Evolutionary conservation across 2,113 vertebrate genomes (phyloP).

Genomic region (Boleophthalmus pectinirostris): DNA sequence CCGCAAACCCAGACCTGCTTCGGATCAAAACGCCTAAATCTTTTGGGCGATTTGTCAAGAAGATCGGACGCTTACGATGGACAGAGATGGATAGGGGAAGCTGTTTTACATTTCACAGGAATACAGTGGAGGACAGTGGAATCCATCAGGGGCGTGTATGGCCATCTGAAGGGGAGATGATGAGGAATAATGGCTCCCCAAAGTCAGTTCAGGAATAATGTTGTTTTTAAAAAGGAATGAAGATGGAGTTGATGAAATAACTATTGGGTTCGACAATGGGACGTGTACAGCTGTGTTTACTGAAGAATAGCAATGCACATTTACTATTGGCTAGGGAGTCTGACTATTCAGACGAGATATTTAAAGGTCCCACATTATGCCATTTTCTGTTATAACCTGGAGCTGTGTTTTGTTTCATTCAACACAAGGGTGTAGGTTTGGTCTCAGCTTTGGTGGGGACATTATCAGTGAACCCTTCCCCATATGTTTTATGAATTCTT

Average conservation of each 20-base stretch:
- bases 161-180: not conserved
- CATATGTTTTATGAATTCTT: too few species aligned
- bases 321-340: too few species aligned
- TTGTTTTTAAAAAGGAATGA: not conserved
- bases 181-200: not conserved
- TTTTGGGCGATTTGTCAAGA: not conserved
- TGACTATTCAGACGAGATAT: too few species aligned
- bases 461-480: too few species aligned
- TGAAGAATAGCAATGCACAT: too few species aligned
- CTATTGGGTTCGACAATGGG: not conserved
- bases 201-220: not conserved
- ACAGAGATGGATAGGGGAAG: not conserved
- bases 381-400: too few species aligned
- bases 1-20: slow-evolving; percentile 69
- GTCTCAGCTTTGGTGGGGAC: too few species aligned
- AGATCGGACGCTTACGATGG: not conserved
- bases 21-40: slow-evolving; percentile 61
- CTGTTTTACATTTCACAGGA: not conserved
- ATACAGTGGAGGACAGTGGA: not conserved
- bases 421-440: too few species aligned
- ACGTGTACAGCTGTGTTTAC: not conserved
- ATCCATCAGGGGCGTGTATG: not conserved
- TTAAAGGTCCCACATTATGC: too few species aligned
- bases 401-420: too few species aligned
- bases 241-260: not conserved